These are phyloP conservation scores for Acholoe squamosa DNA, from an alignment of 2,888 invertebrate genomes.

Conservation along the genomic window DNA sequence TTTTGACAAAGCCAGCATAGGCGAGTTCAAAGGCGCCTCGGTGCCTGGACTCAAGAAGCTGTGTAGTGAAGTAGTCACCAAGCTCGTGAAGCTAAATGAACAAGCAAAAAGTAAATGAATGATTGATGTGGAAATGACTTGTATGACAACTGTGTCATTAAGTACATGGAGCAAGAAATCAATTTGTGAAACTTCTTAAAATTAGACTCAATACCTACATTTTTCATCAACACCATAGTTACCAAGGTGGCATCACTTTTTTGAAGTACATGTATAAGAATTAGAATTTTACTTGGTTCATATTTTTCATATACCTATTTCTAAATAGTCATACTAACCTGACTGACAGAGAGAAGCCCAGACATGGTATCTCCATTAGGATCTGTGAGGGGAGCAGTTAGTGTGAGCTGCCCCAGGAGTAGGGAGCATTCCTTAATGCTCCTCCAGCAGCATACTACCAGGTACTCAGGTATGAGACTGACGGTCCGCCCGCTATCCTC, in stretches of 20 bases:
- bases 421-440: slow-evolving; percentile 92
- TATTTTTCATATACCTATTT: neutral
- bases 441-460: slow-evolving; percentile 96
- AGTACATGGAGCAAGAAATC: too few relatives aligned
- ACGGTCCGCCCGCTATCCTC: slow-evolving; percentile 66
- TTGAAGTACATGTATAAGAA: too few relatives aligned
- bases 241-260: too few relatives aligned
- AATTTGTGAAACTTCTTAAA: neutral
- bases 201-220: too few relatives aligned
- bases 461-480: slow-evolving; percentile 83
- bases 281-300: too few relatives aligned
- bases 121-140: too few relatives aligned
- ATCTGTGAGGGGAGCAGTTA: slow-evolving; percentile 65
- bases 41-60: slow-evolving; percentile 89
- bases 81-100: slow-evolving; percentile 75
- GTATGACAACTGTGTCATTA: too few relatives aligned
- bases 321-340: slow-evolving; percentile 20
- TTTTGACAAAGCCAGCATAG: slow-evolving; percentile 92
- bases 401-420: slow-evolving; percentile 80
- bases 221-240: too few relatives aligned
- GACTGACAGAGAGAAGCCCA: slow-evolving; percentile 44
- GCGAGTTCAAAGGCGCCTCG: slow-evolving; percentile 99
- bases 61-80: slow-evolving; percentile 79
- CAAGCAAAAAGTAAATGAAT: neutral
- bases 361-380: slow-evolving; percentile 34